Base-by-base conservation (phyloP, 35 echinoderm and acorn worm genomes). In the Heliocidaris erythrogramma region DNA sequence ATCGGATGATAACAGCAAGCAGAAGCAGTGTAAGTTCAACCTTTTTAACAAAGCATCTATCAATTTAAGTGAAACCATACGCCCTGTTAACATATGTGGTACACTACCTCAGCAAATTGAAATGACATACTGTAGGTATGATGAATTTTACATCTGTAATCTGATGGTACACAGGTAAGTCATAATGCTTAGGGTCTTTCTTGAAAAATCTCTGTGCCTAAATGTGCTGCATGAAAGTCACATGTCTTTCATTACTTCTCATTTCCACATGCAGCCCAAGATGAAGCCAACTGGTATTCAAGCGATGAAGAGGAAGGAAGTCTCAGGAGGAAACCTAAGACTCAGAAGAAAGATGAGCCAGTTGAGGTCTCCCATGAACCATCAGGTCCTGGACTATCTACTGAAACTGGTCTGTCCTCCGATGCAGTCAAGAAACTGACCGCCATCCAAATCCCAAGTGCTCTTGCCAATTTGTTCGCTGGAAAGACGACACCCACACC, bases 201-300 rank as follows among this genome's bases (percentile, higher is more conserved):
- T 42, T 42, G 35, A 42, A 42, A 42, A 56, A 18, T 27, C 27
- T n/a, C 17, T n/a, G 27, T 78, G 4, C 65, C 65, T n/a, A 7
- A 78, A 7, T n/a, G 16, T 24, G 17, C 61, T 71, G 1, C 65
- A 78, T 27, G 8, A 78, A 78, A 27, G 18, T 21, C 65, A 78
- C 27, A 78, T 7, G 7, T n/a, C 27, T 78, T 69, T n/a, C 3
- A 78, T 78, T 21, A 27, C 65, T 24, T 7, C 7, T 78, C 21
- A 29, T 78, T 96, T 42, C 59, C 42, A n/a, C 6, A 94, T 49
- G 85, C 93, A 95, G 88, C 96, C 89, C 96, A 94, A 93, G 94
- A 90, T 21, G 96, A 96, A 30, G 97, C 96, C n/a, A 96, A 93
- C 48, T 98, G 97, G 97, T 98, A 98, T 94, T 98, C 97, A 85